Evolutionary conservation across 2,888 invertebrate species (phyloP), one percentile per base, ranked within the genome.

Genomic region (Drosophila yooni): DNA sequence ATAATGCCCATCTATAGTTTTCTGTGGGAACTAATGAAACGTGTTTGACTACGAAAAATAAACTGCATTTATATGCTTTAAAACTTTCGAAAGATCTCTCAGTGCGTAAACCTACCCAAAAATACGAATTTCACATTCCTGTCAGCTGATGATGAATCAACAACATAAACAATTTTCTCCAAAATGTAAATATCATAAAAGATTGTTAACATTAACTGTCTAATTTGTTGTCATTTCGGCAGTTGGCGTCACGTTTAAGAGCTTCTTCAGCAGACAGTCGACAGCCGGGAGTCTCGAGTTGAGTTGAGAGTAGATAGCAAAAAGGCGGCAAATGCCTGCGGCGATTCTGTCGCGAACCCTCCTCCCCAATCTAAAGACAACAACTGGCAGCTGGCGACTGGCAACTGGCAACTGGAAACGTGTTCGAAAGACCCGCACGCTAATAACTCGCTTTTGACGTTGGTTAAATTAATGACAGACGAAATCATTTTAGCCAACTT

Each of bases 181-280:
- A 27, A 65, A 74, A 85, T 80, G 83, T 86, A 83, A 86, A 86
- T 83, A 88, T 88, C 88, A 83, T 82, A 83, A 88, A 83, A 86
- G 83, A 88, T 77, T 88, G 87, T 88, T 88, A 88, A 75, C 89
- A 87, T 82, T 82, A 88, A 84, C 81, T 84, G 89, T 88, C 89
- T 88, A 84, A 88, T 88, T 88, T 87, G 89, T 88, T 87, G 89
- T 84, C 88, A 86, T 88, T 82, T 80, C 71, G 67, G 54, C 52
- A 62, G 70, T 69, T 64, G 65, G 51, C 69, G 73, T 80, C 72
- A 51, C 71, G 71, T 74, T 62, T 48, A 72, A 76, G 74, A 82
- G 85, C 85, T 85, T 83, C 85, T 88, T 82, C 85, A 88, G 83
- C 65, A 81, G 86, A 70, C 82, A 21, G 15, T 43, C 40, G 57